Evolutionary conservation across 2,797 vertebrate genomes (phyloP).

Genomic region (Lagorchestes hirsutus): DNA sequence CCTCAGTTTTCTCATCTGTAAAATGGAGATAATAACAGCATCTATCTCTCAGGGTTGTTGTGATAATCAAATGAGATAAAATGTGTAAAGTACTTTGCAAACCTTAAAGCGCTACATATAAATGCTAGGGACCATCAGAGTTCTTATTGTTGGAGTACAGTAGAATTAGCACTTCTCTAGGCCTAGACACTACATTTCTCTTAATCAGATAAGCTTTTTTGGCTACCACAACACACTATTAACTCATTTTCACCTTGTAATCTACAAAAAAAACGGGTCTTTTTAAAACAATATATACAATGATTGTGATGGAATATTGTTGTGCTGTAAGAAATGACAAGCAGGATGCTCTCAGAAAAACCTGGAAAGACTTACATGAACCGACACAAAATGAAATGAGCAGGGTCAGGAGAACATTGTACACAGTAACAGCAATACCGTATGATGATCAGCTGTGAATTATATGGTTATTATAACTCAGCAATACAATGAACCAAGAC

Average conservation of each 20-base stretch:
- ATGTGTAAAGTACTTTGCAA: neutral
- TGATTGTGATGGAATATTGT: neutral
- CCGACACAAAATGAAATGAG: neutral
- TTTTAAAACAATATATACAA: neutral
- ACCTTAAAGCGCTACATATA: neutral
- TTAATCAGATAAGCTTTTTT: neutral
- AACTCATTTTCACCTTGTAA: neutral
- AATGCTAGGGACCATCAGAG: neutral
- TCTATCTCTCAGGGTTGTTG: neutral
- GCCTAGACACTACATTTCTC: neutral
- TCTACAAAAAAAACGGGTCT: neutral
- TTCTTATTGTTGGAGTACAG: neutral
- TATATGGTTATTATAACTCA: neutral
- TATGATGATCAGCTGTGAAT: neutral
- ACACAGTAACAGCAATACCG: neutral
- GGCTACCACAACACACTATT: neutral
- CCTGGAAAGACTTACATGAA: neutral
- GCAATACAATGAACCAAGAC: neutral
- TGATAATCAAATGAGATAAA: neutral
- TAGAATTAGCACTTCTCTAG: neutral
- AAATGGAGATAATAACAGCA: neutral
- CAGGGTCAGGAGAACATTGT: neutral
- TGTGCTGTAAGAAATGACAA: neutral
- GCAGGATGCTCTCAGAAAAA: neutral
- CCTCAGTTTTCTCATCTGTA: neutral